Conservation (phyloP, 2,113 vertebrate species). For the Centropus bengalensis region DNA sequence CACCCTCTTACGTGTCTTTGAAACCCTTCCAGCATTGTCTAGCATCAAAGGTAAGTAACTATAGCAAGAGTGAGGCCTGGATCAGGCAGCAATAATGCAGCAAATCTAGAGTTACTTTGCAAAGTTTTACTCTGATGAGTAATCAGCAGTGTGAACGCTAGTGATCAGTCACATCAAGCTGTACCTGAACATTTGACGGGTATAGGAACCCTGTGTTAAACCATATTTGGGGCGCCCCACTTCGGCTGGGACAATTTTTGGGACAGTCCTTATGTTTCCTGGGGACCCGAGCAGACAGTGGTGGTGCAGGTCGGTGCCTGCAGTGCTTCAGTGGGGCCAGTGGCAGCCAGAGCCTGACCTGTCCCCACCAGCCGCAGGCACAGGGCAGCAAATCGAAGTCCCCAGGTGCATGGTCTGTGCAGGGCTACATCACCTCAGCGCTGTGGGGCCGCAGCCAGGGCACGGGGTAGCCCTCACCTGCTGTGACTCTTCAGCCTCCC, state of each 20-base stretch:
- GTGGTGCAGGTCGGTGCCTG: rapidly evolving
- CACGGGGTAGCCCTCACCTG: not conserved
- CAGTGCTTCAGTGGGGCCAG: not conserved
- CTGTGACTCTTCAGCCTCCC: rapidly evolving
- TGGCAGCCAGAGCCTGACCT: not conserved
- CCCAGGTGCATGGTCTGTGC: rapidly evolving
- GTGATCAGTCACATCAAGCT: not conserved
- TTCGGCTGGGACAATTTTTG: not conserved
- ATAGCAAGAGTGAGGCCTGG: not conserved
- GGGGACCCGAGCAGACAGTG: not conserved
- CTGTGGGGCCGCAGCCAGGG: not conserved
- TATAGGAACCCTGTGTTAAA: not conserved
- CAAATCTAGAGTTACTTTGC: not conserved
- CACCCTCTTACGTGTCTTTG: not conserved
- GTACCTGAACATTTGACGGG: not conserved
- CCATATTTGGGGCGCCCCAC: rapidly evolving
- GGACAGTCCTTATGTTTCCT: not conserved
- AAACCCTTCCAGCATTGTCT: not conserved
- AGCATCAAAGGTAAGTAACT: not conserved
- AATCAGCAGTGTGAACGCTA: not conserved
- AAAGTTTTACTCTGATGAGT: not conserved
- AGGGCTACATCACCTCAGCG: not conserved
- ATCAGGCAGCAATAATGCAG: not conserved
- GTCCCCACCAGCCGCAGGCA: rapidly evolving
- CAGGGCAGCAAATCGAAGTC: rapidly evolving